Evolutionary conservation across 2,797 vertebrate genomes (phyloP).

Genomic region (Diplodus puntazzo): DNA sequence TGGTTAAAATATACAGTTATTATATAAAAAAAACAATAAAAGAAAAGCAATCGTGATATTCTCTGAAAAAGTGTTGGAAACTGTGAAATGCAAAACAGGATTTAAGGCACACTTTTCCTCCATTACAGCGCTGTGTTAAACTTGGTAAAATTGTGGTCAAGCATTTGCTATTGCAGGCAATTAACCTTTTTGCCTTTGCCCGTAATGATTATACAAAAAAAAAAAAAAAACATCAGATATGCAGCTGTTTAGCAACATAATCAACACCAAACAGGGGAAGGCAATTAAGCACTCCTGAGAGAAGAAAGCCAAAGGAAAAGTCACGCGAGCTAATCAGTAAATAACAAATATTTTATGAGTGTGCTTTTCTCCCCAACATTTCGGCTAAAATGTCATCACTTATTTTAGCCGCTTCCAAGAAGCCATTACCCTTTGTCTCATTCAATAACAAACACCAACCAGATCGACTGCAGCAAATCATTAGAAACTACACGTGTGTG

Average conservation of each 20-base stretch:
- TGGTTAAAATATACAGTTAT: no score
- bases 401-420: slow-evolving; percentile 12
- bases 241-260: slow-evolving; percentile 42
- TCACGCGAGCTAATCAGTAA: slow-evolving; percentile 27
- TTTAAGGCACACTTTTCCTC: background rate
- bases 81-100: slow-evolving; percentile 15
- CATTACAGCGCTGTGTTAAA: slow-evolving; percentile 14
- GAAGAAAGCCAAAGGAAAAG: slow-evolving; percentile 9
- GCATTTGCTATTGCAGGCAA: slow-evolving; percentile 59
- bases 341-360: slow-evolving; percentile 41
- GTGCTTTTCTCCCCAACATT: background rate
- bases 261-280: slow-evolving; percentile 40
- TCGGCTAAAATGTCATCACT: slow-evolving; percentile 14
- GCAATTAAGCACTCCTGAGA: slow-evolving; percentile 45
- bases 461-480: slow-evolving; percentile 35
- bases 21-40: no score
- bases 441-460: slow-evolving; percentile 14
- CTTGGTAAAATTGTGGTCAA: slow-evolving; percentile 54
- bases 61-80: no score
- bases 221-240: slow-evolving; percentile 39
- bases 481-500: slow-evolving; percentile 23
- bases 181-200: slow-evolving; percentile 68
- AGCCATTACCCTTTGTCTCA: background rate
- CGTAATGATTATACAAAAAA: slow-evolving; percentile 63
- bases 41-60: no score